Base-by-base conservation (phyloP, 2,888 invertebrate genomes). In the Bimastos eiseni region DNA sequence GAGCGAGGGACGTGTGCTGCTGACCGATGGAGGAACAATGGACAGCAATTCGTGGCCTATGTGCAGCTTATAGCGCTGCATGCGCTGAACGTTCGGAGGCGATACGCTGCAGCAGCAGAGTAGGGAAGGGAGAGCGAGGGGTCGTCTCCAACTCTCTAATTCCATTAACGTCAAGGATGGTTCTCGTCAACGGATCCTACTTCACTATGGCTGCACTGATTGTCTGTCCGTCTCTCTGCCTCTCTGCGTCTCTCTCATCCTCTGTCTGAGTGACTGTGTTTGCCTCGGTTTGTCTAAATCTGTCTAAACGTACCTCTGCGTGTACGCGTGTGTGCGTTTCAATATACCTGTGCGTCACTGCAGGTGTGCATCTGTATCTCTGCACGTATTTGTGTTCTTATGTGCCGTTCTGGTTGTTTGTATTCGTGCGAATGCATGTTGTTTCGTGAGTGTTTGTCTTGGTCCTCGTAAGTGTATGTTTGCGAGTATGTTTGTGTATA, bases 141-240 rank as follows among this genome's bases (percentile, higher is more conserved):
- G 44, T 44, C 44, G 6, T 55, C 55, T 30, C 24, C 55, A 55
- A 70, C 70, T 70, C 70, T 70, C 70, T 70, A 70, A 70, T 70
- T 70, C 70, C n/a, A 70, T 70, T 70, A 70, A 70, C 70, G 70
- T 70, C 70, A 70, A 70, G 70, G 70, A 70, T n/a, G n/a, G n/a
- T 70, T 70, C 30, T 70, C 70, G 30, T 70, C 70, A 70, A 70
- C 3, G 8, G 70, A 8, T n/a, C 70, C 30, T 11, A 70, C 70
- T 30, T n/a, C 13, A 11, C 70, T n/a, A 13, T n/a, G 8, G 70
- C 11, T n/a, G 30, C 30, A 70, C 70, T 70, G 70, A 70, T 70
- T 70, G 70, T n/a, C 70, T 70, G 70, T n/a, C 17, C 70, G 13
- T 11, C 70, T 17, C 17, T 70, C 70, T n/a, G 30, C n/a, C 70